A percentile compares a stretch with the other conserved stretches of the same genome.
Conservation (phyloP, 2,113 vertebrate species). For the Pterophyllum scalare region DNA sequence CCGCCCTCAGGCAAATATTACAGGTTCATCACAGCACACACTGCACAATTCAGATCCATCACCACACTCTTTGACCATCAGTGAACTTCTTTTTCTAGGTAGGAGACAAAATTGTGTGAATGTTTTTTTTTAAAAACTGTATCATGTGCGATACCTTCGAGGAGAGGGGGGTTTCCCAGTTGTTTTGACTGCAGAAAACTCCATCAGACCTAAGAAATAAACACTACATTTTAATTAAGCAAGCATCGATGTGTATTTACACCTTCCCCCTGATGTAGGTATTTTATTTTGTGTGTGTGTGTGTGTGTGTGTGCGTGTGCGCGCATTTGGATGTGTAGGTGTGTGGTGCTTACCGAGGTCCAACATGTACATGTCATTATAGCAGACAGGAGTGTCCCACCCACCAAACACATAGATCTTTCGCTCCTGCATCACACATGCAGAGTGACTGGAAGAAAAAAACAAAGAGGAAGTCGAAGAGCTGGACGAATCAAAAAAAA, state of each 20-base stretch:
- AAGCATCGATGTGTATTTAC: neutral
- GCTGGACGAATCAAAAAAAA: neutral
- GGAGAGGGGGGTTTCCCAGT: conserved; percentile 80
- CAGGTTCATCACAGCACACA: neutral
- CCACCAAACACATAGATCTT: conserved; percentile 80
- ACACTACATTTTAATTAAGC: rapidly evolving
- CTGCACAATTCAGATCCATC: neutral
- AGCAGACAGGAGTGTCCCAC: conserved; percentile 82
- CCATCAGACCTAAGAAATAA: conserved; percentile 82
- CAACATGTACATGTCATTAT: conserved; percentile 83
- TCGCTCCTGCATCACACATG: conserved; percentile 78
- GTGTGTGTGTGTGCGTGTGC: too few relatives aligned
- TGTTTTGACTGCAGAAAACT: conserved; percentile 82
- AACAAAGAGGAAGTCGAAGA: neutral
- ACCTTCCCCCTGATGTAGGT: neutral
- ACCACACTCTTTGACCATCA: neutral
- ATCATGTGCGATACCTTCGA: conserved; percentile 71
- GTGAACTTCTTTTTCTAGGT: too few relatives aligned
- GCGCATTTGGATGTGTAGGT: neutral
- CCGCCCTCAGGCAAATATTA: too few relatives aligned
- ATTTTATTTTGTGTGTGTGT: neutral
- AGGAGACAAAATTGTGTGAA: too few relatives aligned
- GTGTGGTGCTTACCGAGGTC: conserved; percentile 80
- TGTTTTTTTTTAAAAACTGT: too few relatives aligned
- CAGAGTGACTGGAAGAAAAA: conserved; percentile 74